phyloP scores from a whole-genome alignment of 2,888 invertebrate genomes.

The Limnephilus marmoratus region DNA sequence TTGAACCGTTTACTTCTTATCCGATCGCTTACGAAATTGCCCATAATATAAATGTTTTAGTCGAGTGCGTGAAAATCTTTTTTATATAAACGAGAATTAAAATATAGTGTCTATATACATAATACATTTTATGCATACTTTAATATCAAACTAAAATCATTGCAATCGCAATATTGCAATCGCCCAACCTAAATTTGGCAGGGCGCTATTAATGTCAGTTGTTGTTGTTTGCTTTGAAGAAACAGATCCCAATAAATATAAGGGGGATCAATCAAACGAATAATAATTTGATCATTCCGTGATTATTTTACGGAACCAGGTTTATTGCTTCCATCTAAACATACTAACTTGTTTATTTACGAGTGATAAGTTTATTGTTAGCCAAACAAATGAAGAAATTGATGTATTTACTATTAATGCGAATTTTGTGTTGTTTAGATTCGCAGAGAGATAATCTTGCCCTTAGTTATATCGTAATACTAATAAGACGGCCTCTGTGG shows the following conservation, averaged over 20 bases:
- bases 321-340: neutral
- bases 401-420: neutral
- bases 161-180: no score
- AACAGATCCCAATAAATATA: neutral
- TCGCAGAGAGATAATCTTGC: neutral
- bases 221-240: neutral
- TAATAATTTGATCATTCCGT: neutral
- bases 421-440: neutral
- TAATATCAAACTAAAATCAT: neutral
- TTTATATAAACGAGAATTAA: neutral
- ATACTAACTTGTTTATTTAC: neutral
- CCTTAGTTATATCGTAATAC: neutral
- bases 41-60: neutral
- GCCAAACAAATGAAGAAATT: neutral
- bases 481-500: no score
- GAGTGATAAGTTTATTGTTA: neutral
- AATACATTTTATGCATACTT: no score
- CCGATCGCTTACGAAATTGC: neutral
- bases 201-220: neutral
- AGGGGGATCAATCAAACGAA: neutral
- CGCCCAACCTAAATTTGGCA: neutral
- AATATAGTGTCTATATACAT: no score
- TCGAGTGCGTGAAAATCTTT: neutral
- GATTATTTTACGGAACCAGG: neutral
- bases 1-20: no score